Evolutionary conservation across 2,888 invertebrate species (phyloP), one percentile per base, ranked within the genome.

Genomic region (Perithous albicinctus): DNA sequence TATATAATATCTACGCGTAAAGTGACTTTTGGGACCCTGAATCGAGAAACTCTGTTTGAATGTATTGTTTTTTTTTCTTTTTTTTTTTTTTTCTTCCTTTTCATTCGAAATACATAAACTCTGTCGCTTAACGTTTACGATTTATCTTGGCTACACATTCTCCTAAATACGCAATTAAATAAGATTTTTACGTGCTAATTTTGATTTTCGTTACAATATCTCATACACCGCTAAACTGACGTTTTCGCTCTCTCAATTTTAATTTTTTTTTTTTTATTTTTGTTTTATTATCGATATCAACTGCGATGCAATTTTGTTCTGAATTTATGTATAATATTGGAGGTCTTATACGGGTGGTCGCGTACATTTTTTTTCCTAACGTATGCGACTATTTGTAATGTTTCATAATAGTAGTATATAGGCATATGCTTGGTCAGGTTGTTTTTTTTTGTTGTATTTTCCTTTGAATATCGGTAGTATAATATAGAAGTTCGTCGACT

Each of bases 351-450:
- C n/a, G n/a, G 70, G 64, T 29, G 64, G 38, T 38, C 38, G 69
- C 46, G 46, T 70, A 67, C 48, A 69, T 69, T 38, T 74, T 63
- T 48, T 12, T 10, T 6, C 43, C 29, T 48, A 69, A 48, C 59
- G 43, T 35, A 69, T 43, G 61, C 51, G 64, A 41, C 56, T 79
- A 32, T 43, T 41, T 26, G 54, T 73, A 56, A 59, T 64, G n/a
- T 20, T 59, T 63, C 23, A 12, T 23, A 32, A 43, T 48, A 54
- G 29, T 76, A 29, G 64, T 80, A 77, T 78, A 77, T 83, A 85
- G 83, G 84, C 84, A 84, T 84, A 83, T 84, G 83, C 85, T 84
- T 84, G 83, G 83, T 83, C 82, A 80, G 78, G 81, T 84, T 84
- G 80, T 78, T 69, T 15, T 54, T 66, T 63, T 54, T 54, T 73